phyloP scores from a whole-genome alignment of 2,888 invertebrate species.

The Melolontha melolontha region DNA sequence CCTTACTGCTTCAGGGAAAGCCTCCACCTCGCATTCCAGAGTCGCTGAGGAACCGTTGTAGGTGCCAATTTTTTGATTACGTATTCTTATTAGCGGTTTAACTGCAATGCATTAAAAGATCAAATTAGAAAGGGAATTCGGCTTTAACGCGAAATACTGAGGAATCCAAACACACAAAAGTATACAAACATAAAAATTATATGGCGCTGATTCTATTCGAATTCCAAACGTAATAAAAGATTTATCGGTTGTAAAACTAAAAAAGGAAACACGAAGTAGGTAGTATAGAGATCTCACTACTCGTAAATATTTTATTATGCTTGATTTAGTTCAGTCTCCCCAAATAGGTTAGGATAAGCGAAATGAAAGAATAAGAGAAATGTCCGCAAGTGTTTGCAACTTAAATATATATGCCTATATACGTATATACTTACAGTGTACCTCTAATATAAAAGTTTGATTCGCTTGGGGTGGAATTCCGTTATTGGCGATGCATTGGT shows the following conservation, averaged over 20 bases:
- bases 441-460: constrained; percentile 85
- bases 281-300: not conserved
- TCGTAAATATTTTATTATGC: constrained; percentile 25
- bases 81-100: constrained; percentile 85
- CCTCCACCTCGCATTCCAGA: constrained; percentile 88
- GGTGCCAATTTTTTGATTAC: constrained; percentile 80
- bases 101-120: constrained; percentile 68
- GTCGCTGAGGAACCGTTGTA: constrained; percentile 77
- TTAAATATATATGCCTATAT: not conserved
- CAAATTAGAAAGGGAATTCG: not conserved
- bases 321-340: constrained; percentile 4
- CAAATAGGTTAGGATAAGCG: constrained; percentile 14
- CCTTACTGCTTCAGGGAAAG: constrained; percentile 86
- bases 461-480: constrained; percentile 87
- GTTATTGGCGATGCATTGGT: constrained; percentile 85
- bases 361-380: constrained; percentile 9
- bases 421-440: constrained; percentile 82
- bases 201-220: constrained; percentile 12
- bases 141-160: constrained; percentile 1
- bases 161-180: not conserved
- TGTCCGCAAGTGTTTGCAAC: no score
- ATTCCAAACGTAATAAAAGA: constrained; percentile 24
- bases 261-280: constrained; percentile 1
- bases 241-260: constrained; percentile 22
- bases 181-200: not conserved